A percentile compares a stretch with the other conserved stretches of the same genome.
phyloP scores from a whole-genome alignment of 2,888 invertebrate genomes.

The Ophioninae sp. region DNA sequence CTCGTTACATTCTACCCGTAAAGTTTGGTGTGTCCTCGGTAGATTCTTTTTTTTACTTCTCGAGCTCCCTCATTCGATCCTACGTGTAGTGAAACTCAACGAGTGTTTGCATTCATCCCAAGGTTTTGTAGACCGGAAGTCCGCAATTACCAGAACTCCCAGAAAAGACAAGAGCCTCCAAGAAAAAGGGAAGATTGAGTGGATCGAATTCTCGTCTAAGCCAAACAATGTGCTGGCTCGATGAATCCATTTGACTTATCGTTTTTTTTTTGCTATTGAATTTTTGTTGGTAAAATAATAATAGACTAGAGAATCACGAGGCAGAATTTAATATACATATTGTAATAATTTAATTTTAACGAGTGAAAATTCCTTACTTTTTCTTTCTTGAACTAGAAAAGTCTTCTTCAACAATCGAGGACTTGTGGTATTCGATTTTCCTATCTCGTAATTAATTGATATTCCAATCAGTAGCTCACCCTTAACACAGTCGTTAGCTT shows the following conservation, averaged over 20 bases:
- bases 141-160: slow-evolving; percentile 42
- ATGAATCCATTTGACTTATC: slow-evolving; percentile 31
- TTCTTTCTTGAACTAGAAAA: not conserved
- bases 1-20: not conserved
- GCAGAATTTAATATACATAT: slow-evolving; percentile 25
- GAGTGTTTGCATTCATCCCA: slow-evolving; percentile 60
- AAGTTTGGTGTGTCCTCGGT: slow-evolving; percentile 6
- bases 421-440: not conserved
- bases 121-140: slow-evolving; percentile 41
- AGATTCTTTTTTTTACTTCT: slow-evolving; percentile 11
- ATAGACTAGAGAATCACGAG: slow-evolving; percentile 9
- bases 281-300: slow-evolving; percentile 21
- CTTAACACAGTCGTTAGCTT: slow-evolving; percentile 20
- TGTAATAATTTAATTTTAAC: not conserved
- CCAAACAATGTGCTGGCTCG: slow-evolving; percentile 29
- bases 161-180: not conserved
- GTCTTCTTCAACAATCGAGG: not conserved
- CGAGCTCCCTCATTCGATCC: slow-evolving; percentile 26
- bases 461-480: slow-evolving; percentile 43
- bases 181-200: not conserved
- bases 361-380: not conserved
- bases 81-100: slow-evolving; percentile 64
- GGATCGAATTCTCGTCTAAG: not conserved
- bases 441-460: slow-evolving; percentile 24
- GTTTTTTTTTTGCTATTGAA: slow-evolving; percentile 28